Conservation (phyloP, 2,797 vertebrate species). For the Sciurus carolinensis region DNA sequence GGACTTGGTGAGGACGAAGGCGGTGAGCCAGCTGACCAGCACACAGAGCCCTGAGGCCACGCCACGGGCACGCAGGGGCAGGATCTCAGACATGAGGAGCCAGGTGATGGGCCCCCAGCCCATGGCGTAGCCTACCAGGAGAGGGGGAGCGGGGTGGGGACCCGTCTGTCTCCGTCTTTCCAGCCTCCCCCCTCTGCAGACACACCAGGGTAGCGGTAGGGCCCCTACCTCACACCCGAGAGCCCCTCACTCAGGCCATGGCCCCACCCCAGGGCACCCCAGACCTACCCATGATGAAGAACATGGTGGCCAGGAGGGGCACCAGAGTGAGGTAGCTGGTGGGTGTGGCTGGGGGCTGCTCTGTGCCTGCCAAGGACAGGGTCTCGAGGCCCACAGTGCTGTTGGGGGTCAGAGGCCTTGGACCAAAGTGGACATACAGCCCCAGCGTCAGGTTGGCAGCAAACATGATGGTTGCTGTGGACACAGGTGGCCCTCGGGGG, state of each 20-base stretch:
- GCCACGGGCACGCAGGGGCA: conserved; percentile 94
- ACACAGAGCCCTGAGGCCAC: conserved; percentile 96
- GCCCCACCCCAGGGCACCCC: background rate
- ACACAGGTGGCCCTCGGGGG: background rate
- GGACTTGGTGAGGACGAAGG: conserved; percentile 93
- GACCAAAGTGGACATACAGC: conserved; percentile 88
- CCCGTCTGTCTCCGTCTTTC: background rate
- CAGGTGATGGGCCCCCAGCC: conserved; percentile 99
- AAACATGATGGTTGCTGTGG: conserved; percentile 92
- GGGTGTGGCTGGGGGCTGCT: background rate
- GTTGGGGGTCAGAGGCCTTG: conserved; percentile 74
- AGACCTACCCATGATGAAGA: conserved; percentile 95
- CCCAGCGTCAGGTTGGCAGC: conserved; percentile 92
- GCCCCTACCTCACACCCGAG: background rate
- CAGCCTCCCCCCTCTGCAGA: background rate
- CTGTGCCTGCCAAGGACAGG: conserved; percentile 17
- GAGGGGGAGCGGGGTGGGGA: accelerated
- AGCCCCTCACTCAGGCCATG: background rate
- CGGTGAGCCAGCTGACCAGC: conserved; percentile 95
- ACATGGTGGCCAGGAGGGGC: conserved; percentile 94
- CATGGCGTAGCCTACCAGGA: conserved; percentile 94
- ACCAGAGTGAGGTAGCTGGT: conserved; percentile 88
- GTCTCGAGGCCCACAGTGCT: conserved; percentile 55
- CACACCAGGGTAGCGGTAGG: background rate
- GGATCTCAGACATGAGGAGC: conserved; percentile 97